Conservation (phyloP, 1,140 invertebrate genomes). For the Gonatopus flavifemur region DNA sequence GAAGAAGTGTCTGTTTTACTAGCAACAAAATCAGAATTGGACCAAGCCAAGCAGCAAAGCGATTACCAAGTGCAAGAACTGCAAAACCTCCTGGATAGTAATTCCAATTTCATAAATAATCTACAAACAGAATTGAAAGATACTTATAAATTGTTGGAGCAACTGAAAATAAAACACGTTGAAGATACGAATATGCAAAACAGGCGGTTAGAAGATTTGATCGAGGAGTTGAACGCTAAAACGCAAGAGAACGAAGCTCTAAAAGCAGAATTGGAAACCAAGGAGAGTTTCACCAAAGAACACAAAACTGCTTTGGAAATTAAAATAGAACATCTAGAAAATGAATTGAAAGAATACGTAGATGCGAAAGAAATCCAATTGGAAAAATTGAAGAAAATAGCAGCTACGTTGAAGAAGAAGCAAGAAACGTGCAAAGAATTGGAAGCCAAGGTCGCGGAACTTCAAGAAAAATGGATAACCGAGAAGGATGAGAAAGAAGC, state of each 20-base stretch:
- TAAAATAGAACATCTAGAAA: slow-evolving; percentile 39
- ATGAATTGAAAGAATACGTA: slow-evolving; percentile 31
- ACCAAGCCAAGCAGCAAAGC: slow-evolving; percentile 27
- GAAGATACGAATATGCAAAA: slow-evolving; percentile 42
- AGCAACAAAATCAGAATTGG: slow-evolving; percentile 25
- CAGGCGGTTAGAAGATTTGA: slow-evolving; percentile 33
- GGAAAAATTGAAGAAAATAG: slow-evolving; percentile 77
- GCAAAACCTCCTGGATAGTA: slow-evolving; percentile 36
- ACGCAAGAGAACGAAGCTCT: slow-evolving; percentile 33
- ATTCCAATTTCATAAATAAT: slow-evolving; percentile 42
- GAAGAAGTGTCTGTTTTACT: slow-evolving; percentile 17
- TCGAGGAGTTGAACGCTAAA: slow-evolving; percentile 36
- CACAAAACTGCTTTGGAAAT: slow-evolving; percentile 28
- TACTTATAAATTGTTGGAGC: slow-evolving; percentile 56
- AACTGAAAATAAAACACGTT: slow-evolving; percentile 41
- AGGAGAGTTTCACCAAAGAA: slow-evolving; percentile 35
- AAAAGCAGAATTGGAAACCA: slow-evolving; percentile 31
- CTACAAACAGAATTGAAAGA: slow-evolving; percentile 54
- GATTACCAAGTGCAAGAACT: slow-evolving; percentile 45
- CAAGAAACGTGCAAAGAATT: slow-evolving; percentile 64
- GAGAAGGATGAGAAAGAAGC: slow-evolving; percentile 48
- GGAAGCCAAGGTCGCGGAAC: slow-evolving; percentile 53
- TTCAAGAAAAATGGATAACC: slow-evolving; percentile 40
- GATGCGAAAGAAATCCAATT: slow-evolving; percentile 44
- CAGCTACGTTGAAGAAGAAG: slow-evolving; percentile 74